Evolutionary conservation across 92 coral and sea anemone species (phyloP).

Genomic region (Palythoa grandis): DNA sequence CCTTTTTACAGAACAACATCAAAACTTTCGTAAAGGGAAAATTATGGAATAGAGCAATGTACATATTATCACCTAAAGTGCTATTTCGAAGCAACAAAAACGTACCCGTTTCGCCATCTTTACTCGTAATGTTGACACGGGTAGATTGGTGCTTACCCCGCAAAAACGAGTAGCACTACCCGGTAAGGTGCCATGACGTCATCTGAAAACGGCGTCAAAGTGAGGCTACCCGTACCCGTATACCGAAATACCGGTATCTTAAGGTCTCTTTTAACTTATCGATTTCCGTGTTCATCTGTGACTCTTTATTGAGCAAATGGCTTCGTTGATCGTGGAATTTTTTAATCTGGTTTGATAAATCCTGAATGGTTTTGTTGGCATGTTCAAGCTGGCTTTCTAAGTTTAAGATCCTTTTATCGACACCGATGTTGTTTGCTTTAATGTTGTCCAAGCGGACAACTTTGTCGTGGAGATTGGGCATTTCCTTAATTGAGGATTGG

Average conservation of each 20-base stretch:
- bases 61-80: slow-evolving; percentile 16
- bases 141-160: slow-evolving; percentile 41
- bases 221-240: background rate
- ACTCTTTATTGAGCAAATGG: slow-evolving; percentile 38
- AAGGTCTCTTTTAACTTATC: slow-evolving; percentile 30
- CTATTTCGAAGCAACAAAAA: slow-evolving; percentile 29
- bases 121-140: slow-evolving; percentile 42
- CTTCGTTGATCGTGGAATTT: slow-evolving; percentile 52
- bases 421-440: slow-evolving; percentile 42
- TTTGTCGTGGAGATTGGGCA: slow-evolving; percentile 34
- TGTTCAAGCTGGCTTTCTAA: slow-evolving; percentile 31
- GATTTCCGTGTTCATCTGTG: slow-evolving; percentile 47
- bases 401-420: slow-evolving; percentile 44
- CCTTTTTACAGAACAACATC: slow-evolving; percentile 40
- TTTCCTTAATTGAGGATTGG: slow-evolving; percentile 29
- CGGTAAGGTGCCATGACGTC: slow-evolving; percentile 44
- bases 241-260: background rate
- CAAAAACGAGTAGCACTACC: slow-evolving; percentile 41
- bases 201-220: slow-evolving; percentile 24
- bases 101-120: slow-evolving; percentile 22
- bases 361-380: slow-evolving; percentile 40
- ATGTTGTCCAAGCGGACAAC: slow-evolving; percentile 48
- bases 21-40: slow-evolving; percentile 22
- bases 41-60: slow-evolving; percentile 11
- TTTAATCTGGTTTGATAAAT: slow-evolving; percentile 45